Base-by-base conservation (phyloP, 2,888 invertebrate genomes). In the Quadroppia sp. region DNA sequence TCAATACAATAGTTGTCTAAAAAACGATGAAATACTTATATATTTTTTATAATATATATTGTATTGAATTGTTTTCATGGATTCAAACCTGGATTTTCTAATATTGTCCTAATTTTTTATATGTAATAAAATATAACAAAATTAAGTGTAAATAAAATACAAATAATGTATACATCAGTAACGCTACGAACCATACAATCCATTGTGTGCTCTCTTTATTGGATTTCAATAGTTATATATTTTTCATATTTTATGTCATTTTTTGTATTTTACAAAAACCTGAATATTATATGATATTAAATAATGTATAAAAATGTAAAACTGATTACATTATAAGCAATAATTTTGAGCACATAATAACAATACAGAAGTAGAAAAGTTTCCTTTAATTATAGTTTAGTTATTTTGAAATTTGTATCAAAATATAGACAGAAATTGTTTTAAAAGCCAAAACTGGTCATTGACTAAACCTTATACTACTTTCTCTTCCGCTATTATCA, bases 111-210 rank as follows among this genome's bases (percentile, higher is more conserved):
- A 53, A 53, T 53, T 53, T 53, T 53, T 11, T 23, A 23, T 25
- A n/a, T 7, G 20, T 25, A 13, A 17, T 53, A 4, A 53, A 23
- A 53, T 23, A 53, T 23, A 53, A 20, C 13, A 53, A 53, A 53
- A 53, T 53, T 53, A 53, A 53, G 25, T 53, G 53, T 53, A 53
- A 53, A 53, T 53, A 53, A 53, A 53, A 53, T 23, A 23, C 20
- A 23, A 53, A 53, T 53, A 53, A 53, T 53, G 11, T 11, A 36
- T 7, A 36, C 36, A 36, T 36, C 11, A 36, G 53, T 53, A 25
- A 53, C 20, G 53, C 53, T 53, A 23, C 53, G 53, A 23, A 25
- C 53, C 53, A 53, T 53, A 25, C 53, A 53, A 53, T 25, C 53
- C 25, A 53, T 53, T 53, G 53, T 53, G 25, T 9, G n/a, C 13